phyloP scores from a whole-genome alignment of 2,888 invertebrate genomes.

The Ichneumon xanthorius region DNA sequence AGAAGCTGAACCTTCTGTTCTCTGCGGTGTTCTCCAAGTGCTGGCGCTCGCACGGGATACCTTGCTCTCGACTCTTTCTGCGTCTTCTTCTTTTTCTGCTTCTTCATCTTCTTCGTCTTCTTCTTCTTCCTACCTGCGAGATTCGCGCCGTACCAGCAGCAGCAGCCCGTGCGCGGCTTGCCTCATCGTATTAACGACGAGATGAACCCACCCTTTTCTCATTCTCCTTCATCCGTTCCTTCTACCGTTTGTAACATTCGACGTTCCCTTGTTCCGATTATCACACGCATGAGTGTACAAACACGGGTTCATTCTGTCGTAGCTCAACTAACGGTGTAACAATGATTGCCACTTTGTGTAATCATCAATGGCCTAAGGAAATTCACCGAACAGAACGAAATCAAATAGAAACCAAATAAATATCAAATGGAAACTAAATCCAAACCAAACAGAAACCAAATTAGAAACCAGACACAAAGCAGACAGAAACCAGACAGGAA shows the following conservation, averaged over 20 bases:
- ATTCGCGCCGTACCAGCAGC: constrained; percentile 36
- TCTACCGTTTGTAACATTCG: constrained; percentile 39
- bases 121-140: constrained; percentile 57
- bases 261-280: constrained; percentile 55
- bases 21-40: constrained; percentile 34
- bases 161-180: constrained; percentile 44
- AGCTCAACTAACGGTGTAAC: constrained; percentile 7
- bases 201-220: constrained; percentile 43
- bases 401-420: neutral
- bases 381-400: neutral
- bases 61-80: constrained; percentile 40
- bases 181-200: constrained; percentile 52
- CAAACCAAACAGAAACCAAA: no score
- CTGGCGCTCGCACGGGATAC: constrained; percentile 40
- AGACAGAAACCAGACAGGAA: neutral
- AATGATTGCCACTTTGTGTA: constrained; percentile 13
- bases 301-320: constrained; percentile 6
- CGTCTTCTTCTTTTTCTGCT: constrained; percentile 53
- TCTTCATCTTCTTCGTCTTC: constrained; percentile 53
- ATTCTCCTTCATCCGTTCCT: constrained; percentile 32
- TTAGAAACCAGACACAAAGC: neutral
- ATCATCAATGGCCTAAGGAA: neutral
- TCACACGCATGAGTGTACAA: constrained; percentile 46
- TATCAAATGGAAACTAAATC: no score
- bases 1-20: constrained; percentile 59